These are phyloP conservation scores for Halcyon smyrnensis DNA, from an alignment of 2,797 vertebrate genomes.

Conservation along the genomic window DNA sequence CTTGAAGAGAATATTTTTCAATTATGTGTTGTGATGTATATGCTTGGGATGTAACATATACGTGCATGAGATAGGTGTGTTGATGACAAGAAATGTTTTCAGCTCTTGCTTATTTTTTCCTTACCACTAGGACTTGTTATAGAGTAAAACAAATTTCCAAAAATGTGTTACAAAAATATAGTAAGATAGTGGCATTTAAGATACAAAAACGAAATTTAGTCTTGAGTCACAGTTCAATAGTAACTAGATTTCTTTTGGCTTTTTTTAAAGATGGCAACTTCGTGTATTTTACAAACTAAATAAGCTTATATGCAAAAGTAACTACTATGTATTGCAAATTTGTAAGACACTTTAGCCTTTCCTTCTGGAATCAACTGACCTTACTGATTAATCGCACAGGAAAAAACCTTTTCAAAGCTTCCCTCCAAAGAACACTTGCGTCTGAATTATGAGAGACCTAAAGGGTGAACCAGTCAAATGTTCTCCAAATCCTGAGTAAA, in stretches of 20 bases:
- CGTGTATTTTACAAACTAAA: neutral
- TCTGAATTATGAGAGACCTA: conserved; percentile 27
- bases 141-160: neutral
- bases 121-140: neutral
- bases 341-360: conserved; percentile 31
- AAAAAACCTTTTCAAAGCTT: conserved; percentile 42
- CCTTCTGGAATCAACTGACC: conserved; percentile 25
- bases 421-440: neutral
- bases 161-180: neutral
- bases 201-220: neutral
- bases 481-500: conserved; percentile 17
- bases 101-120: neutral
- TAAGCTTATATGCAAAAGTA: conserved; percentile 1
- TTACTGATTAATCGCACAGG: neutral
- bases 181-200: neutral
- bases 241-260: neutral
- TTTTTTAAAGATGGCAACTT: conserved; percentile 12
- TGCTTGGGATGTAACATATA: neutral
- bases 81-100: neutral
- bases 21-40: neutral
- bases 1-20: neutral
- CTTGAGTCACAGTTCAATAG: neutral
- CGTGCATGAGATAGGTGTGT: neutral
- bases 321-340: neutral
- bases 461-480: conserved; percentile 41